phyloP scores from a whole-genome alignment of 1,140 invertebrate genomes.

The Triops cancriformis region DNA sequence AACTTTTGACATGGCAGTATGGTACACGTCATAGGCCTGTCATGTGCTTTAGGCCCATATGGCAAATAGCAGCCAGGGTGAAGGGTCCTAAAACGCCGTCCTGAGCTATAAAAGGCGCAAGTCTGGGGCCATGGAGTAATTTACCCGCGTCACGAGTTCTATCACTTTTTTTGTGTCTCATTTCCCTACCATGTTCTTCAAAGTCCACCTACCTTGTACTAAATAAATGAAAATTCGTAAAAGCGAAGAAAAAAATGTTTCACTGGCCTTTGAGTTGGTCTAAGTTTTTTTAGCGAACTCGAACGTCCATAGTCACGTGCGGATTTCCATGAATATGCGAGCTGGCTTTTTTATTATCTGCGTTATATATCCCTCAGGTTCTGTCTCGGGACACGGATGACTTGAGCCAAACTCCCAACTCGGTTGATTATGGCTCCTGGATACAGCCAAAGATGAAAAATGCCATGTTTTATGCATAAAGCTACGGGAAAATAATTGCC shows the following conservation, averaged over 20 bases:
- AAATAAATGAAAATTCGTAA: neutral
- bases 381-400: too few relatives aligned
- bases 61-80: too few relatives aligned
- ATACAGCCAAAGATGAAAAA: neutral
- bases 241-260: neutral
- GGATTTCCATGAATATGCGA: neutral
- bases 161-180: neutral
- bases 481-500: slow-evolving; percentile 1
- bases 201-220: neutral
- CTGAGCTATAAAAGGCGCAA: neutral
- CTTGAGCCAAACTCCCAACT: neutral
- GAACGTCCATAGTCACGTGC: neutral
- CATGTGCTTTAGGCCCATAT: too few relatives aligned
- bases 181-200: neutral
- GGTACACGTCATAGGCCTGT: too few relatives aligned
- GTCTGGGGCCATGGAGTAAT: neutral
- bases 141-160: neutral
- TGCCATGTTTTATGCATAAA: slow-evolving; percentile 8
- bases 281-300: neutral
- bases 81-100: too few relatives aligned
- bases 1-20: too few relatives aligned
- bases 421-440: neutral
- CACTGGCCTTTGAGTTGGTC: neutral
- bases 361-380: neutral
- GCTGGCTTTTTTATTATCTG: neutral